Percentiles rank a stretch among this genome's conserved stretches.
phyloP scores from a whole-genome alignment of 2,888 invertebrate genomes.

The Watsonalla binaria region DNA sequence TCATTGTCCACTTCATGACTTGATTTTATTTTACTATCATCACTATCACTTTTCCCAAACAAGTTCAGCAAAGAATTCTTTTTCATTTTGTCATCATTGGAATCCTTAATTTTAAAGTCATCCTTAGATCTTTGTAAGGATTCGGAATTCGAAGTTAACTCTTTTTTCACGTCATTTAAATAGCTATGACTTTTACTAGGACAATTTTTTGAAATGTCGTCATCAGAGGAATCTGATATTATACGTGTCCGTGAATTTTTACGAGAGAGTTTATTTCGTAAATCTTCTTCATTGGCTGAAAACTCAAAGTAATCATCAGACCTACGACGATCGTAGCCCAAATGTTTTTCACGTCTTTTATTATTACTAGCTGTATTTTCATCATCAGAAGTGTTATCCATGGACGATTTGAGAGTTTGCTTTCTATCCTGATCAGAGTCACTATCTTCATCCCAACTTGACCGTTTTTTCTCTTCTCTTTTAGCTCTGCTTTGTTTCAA shows the following conservation, averaged over 20 bases:
- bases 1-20: constrained; percentile 53
- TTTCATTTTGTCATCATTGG: constrained; percentile 47
- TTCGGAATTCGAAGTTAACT: constrained; percentile 75
- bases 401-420: constrained; percentile 60
- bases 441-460: constrained; percentile 93
- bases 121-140: constrained; percentile 39
- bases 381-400: constrained; percentile 78
- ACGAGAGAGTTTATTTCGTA: constrained; percentile 78
- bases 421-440: constrained; percentile 80
- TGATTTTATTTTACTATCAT: constrained; percentile 62
- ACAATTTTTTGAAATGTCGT: constrained; percentile 79
- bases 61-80: constrained; percentile 61
- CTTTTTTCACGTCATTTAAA: constrained; percentile 73
- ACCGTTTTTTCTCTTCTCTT: constrained; percentile 92
- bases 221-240: constrained; percentile 88
- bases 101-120: constrained; percentile 31
- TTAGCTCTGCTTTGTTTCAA: constrained; percentile 92
- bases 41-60: constrained; percentile 70
- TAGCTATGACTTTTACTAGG: constrained; percentile 57
- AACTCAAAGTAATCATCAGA: constrained; percentile 71
- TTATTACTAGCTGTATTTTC: constrained; percentile 57
- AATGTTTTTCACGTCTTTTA: constrained; percentile 74
- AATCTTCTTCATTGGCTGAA: constrained; percentile 68
- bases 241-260: constrained; percentile 86
- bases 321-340: constrained; percentile 65